phyloP scores from a whole-genome alignment of 1,140 invertebrate species.

The Cephus cinctus region DNA sequence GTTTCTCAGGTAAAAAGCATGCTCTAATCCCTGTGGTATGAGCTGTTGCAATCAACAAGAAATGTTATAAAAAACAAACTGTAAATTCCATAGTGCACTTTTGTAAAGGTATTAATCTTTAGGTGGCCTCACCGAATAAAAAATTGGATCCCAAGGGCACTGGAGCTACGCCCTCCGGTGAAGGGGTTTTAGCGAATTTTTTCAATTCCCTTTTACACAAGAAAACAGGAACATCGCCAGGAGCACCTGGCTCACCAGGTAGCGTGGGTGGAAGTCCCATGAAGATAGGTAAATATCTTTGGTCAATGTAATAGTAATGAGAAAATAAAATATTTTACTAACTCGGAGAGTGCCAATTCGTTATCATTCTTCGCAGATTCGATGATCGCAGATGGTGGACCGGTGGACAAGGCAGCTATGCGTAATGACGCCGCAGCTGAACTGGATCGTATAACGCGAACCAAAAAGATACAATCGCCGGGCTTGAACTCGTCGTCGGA shows the following conservation, averaged over 20 bases:
- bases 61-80: slow-evolving; percentile 21
- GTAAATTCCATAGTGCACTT: no score
- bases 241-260: slow-evolving; percentile 52
- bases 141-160: slow-evolving; percentile 50
- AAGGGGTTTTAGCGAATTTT: slow-evolving; percentile 96
- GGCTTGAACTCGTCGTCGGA: slow-evolving; percentile 48
- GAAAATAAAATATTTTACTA: slow-evolving; percentile 2
- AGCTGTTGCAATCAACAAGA: slow-evolving; percentile 2
- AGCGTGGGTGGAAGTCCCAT: slow-evolving; percentile 43
- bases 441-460: slow-evolving; percentile 80
- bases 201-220: slow-evolving; percentile 97
- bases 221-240: slow-evolving; percentile 70
- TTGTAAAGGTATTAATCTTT: slow-evolving; percentile 25
- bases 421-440: slow-evolving; percentile 90
- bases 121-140: slow-evolving; percentile 53
- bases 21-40: slow-evolving; percentile 13
- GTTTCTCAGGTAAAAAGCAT: slow-evolving; percentile 7
- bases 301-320: background rate
- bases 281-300: slow-evolving; percentile 36
- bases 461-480: slow-evolving; percentile 61
- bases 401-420: slow-evolving; percentile 66
- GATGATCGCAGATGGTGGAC: slow-evolving; percentile 47
- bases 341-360: background rate
- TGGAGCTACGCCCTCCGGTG: slow-evolving; percentile 70
- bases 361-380: slow-evolving; percentile 2